These are phyloP conservation scores for Nematopogon swammerdamellus DNA, from an alignment of 2,888 invertebrate species.

Conservation along the genomic window DNA sequence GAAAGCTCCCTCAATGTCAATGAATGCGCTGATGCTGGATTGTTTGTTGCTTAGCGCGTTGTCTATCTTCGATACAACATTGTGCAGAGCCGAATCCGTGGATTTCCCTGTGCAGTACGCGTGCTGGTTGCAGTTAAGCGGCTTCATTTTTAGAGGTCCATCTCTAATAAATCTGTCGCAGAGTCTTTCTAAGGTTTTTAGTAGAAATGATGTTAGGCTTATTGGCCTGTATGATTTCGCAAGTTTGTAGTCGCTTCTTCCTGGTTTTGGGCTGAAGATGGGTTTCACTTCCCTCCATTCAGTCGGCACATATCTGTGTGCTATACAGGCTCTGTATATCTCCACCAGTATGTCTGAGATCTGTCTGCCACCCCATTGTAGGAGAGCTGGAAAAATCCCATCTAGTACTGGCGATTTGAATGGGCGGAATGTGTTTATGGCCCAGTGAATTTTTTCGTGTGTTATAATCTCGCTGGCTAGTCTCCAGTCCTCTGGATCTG, in stretches of 20 bases:
- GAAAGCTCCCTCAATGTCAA: not conserved
- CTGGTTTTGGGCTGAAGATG: slow-evolving; percentile 11
- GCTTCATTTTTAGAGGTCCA: not conserved
- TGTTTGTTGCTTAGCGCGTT: not conserved
- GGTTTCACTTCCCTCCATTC: slow-evolving; percentile 4
- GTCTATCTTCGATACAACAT: not conserved
- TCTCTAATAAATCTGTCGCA: slow-evolving; percentile 12
- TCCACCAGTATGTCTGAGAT: not conserved
- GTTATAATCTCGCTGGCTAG: not conserved
- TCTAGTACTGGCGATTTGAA: not conserved
- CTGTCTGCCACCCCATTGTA: not conserved
- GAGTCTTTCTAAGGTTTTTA: slow-evolving; percentile 13
- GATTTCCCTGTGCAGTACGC: slow-evolving; percentile 12
- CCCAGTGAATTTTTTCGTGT: not conserved
- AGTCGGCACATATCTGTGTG: not conserved
- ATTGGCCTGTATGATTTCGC: slow-evolving; percentile 11
- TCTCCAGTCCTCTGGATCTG: not conserved
- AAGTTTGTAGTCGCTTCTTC: slow-evolving; percentile 6
- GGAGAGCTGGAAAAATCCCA: not conserved
- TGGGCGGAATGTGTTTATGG: not conserved
- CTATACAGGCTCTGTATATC: not conserved
- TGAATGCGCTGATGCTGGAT: not conserved
- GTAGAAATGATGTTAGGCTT: slow-evolving; percentile 12
- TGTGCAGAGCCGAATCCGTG: slow-evolving; percentile 3
- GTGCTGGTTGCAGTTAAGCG: slow-evolving; percentile 9